A percentile compares a stretch with the other conserved stretches of the same genome.
Conservation (phyloP, 2,113 vertebrate genomes). For the Lathamus discolor region DNA sequence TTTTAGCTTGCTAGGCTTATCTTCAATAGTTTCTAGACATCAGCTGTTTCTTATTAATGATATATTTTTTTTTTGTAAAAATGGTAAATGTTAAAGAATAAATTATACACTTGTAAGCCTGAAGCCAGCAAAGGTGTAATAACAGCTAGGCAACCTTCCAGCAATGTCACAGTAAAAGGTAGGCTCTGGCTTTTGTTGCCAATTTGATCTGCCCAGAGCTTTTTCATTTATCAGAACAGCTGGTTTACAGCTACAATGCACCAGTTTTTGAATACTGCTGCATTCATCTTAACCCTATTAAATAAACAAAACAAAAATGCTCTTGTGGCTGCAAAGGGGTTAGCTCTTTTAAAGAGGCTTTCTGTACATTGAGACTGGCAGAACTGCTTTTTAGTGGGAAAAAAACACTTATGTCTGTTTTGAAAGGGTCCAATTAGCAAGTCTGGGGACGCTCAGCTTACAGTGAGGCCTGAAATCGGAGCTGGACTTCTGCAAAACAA, state of each 20-base stretch:
- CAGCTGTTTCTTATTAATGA: not conserved
- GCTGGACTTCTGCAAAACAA: not conserved
- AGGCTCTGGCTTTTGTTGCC: not conserved
- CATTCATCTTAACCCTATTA: not conserved
- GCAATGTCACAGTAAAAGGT: not conserved
- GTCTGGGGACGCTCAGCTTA: not conserved
- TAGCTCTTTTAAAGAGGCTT: not conserved
- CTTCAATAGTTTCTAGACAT: not conserved
- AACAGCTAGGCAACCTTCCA: not conserved
- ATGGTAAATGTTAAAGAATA: not conserved
- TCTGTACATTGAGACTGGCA: not conserved
- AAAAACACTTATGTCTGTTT: not conserved
- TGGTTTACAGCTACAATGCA: not conserved
- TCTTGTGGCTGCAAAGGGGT: not conserved
- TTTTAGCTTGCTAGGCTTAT: not conserved
- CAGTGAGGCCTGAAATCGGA: constrained; percentile 18
- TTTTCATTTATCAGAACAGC: constrained; percentile 9
- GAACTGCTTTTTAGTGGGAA: not conserved
- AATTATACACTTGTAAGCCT: not conserved
- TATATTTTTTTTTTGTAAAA: not conserved
- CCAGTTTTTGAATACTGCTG: not conserved
- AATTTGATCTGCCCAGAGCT: not conserved
- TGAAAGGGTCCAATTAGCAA: constrained; percentile 1
- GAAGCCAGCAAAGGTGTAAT: not conserved
- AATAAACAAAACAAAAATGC: not conserved